These are phyloP conservation scores for Drosophila carrolli DNA, from an alignment of 1,140 invertebrate genomes.

Conservation along the genomic window DNA sequence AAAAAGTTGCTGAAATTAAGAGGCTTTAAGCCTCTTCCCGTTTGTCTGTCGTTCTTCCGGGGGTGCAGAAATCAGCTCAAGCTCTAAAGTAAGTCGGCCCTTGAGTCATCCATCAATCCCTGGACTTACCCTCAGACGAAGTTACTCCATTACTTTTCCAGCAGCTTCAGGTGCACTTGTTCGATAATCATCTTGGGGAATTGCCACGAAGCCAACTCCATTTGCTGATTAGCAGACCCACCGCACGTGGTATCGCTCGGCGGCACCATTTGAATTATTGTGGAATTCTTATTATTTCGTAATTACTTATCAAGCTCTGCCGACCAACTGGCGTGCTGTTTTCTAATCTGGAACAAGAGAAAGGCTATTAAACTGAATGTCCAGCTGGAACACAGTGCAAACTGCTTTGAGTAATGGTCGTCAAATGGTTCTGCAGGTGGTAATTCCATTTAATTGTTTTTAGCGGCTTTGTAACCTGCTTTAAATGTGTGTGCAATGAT, in stretches of 20 bases:
- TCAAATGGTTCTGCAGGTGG: slow-evolving; percentile 46
- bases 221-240: slow-evolving; percentile 63
- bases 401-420: slow-evolving; percentile 19
- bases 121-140: slow-evolving; percentile 24
- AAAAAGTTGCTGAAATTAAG: slow-evolving; percentile 13
- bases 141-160: slow-evolving; percentile 3
- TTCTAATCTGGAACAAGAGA: slow-evolving; percentile 39
- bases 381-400: slow-evolving; percentile 40
- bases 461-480: slow-evolving; percentile 26
- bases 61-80: slow-evolving; percentile 10
- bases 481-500: slow-evolving; percentile 1
- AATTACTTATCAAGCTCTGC: slow-evolving; percentile 57
- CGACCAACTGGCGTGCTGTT: slow-evolving; percentile 25
- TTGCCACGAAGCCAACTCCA: slow-evolving; percentile 52
- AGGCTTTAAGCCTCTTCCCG: slow-evolving; percentile 28
- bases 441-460: slow-evolving; percentile 60
- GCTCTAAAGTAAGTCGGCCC: slow-evolving; percentile 20
- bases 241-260: slow-evolving; percentile 50
- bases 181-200: slow-evolving; percentile 63
- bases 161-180: slow-evolving; percentile 54
- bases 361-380: slow-evolving; percentile 51
- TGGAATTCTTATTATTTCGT: slow-evolving; percentile 55
- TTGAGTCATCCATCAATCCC: slow-evolving; percentile 58
- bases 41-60: slow-evolving; percentile 57
- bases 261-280: slow-evolving; percentile 44